Evolutionary conservation across 2,888 invertebrate genomes (phyloP), one percentile per base, ranked within the genome.

Genomic region (Epinotia bilunana): DNA sequence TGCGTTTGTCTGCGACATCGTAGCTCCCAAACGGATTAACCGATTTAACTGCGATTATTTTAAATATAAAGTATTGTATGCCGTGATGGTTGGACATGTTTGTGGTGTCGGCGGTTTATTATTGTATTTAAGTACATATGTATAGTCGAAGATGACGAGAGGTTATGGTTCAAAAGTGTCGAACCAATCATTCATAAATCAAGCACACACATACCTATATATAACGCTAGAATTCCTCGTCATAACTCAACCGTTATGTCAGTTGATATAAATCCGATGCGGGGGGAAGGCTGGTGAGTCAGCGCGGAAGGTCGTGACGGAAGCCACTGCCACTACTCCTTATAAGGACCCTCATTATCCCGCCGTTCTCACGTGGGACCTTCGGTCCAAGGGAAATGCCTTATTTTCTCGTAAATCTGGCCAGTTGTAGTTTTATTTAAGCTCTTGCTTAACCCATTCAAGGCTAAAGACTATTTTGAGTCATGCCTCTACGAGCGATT

Each of bases 271-370:
- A 23, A 53, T 65, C 65, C 28, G 18, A 4, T n/a, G n/a, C 39
- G 53, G 61, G 61, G 39, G 20, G 53, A 57, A 60, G 62, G 23
- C 12, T 33, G 53, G 61, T 73, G 88, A 87, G 80, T 88, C 87
- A 86, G 79, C 53, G 76, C 79, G 83, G 86, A 89, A 89, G 91
- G 90, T 86, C 87, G 81, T 69, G 81, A 83, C 83, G 84, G 89
- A 88, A 90, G 86, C 79, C 77, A n/a, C n/a, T n/a, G n/a, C n/a
- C n/a, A 73, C 69, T 67, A 57, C 61, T 78, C 87, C 85, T 74
- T 85, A 87, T 82, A 88, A 77, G 88, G 90, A 46, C 20, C 55
- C 18, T 80, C 80, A 83, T 82, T 79, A 83, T 81, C 74, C 77
- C 79, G 74, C 72, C 76, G 76, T 76, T 74, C 83, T 80, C 75